These are phyloP conservation scores for Ornithoptera alexandrae DNA, from an alignment of 2,888 invertebrate species.

Conservation along the genomic window DNA sequence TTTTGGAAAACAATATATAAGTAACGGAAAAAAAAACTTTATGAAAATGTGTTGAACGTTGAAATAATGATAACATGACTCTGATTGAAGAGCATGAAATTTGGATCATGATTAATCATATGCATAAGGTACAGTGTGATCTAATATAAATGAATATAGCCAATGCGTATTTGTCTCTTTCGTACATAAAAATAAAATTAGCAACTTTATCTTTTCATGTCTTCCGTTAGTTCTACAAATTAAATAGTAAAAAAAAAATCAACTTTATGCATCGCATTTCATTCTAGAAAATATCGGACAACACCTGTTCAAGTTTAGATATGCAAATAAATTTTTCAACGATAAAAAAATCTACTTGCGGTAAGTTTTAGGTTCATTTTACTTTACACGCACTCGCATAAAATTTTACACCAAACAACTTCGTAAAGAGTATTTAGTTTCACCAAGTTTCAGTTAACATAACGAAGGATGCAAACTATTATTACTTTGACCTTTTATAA, in stretches of 20 bases:
- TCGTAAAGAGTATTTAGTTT: constrained; percentile 15
- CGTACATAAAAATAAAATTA: background rate
- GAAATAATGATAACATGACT: too few species aligned
- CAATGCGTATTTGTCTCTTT: too few species aligned
- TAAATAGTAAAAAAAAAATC: background rate
- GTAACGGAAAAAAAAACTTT: too few species aligned
- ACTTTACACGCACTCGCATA: background rate
- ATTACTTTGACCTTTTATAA: background rate
- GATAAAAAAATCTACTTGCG: background rate
- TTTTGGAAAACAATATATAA: too few species aligned
- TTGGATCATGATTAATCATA: too few species aligned
- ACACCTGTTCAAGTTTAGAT: constrained; percentile 3
- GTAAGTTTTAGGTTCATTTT: background rate
- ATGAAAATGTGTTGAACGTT: too few species aligned
- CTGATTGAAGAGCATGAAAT: too few species aligned
- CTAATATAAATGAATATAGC: too few species aligned
- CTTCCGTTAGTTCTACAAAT: background rate
- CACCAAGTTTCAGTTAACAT: constrained; percentile 5
- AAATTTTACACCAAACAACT: background rate
- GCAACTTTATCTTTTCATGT: background rate
- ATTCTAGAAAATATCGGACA: background rate
- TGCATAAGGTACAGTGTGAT: too few species aligned
- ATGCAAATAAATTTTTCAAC: background rate
- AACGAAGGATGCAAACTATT: constrained; percentile 1
- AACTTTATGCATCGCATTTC: background rate